Evolutionary conservation across 2,888 invertebrate genomes (phyloP), one percentile per base, ranked within the genome.

Genomic region (Ophion slaviceki): DNA sequence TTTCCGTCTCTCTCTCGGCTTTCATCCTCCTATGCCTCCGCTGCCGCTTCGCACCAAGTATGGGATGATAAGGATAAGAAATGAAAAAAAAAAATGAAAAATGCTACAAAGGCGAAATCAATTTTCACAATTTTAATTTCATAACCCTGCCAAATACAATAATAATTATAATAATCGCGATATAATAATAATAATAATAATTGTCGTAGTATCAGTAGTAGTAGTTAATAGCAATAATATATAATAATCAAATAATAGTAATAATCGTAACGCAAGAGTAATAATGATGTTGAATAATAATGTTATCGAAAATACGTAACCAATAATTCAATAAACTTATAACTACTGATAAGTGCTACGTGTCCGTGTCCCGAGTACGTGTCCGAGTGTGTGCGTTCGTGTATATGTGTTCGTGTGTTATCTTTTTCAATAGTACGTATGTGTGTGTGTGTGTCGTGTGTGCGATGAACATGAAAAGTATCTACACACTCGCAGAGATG

Each of bases 141-240:
- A 92, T 93, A 93, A 93, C 94, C 94, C 93, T 93, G 93, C 94
- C 94, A 93, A 93, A 93, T 93, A 93, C 93, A 94, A 90, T 91
- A 90, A 91, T 91, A 91, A 90, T 91, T 89, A 90, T 91, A 68
- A 76, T 76, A 76, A 76, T 86, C 89, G 89, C 91, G 89, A 90
- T 90, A 70, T 61, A 61, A 75, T 74, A 61, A 90, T 88, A 90
- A 90, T 91, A 91, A 91, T 91, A 89, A 90, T 90, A 53, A 64
- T 61, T n/a, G 24, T 90, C 88, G 86, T 86, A 77, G 87, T 91
- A 91, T 89, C 90, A 89, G 80, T 71, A 32, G 71, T 71, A 32
- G 47, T 47, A 89, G 86, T 89, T 90, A 90, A 88, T 90, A 91
- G 88, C 88, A 53, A 76, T 91, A 87, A 89, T 90, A 88, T 89